Conservation (phyloP, 2,797 vertebrate genomes). For the Girardinus metallicus region DNA sequence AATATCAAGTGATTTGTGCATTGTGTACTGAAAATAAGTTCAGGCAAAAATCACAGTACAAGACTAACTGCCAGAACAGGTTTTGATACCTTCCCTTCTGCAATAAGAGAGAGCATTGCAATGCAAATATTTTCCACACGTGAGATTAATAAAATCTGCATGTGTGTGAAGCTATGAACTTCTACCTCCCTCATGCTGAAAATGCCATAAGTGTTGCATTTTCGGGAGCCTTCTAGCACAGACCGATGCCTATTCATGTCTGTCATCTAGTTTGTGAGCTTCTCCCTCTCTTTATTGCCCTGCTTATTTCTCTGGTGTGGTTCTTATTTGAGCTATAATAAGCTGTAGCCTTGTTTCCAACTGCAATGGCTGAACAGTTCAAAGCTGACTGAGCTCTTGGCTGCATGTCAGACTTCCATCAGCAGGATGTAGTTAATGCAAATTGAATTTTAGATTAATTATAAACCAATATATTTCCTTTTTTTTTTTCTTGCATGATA, state of each 20-base stretch:
- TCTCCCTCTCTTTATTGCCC: conserved; percentile 25
- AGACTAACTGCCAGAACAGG: conserved; percentile 10
- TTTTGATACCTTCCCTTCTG: conserved; percentile 11
- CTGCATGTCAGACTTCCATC: conserved; percentile 27
- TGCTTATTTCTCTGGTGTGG: conserved; percentile 20
- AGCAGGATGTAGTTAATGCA: conserved; percentile 38
- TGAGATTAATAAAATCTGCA: conserved; percentile 29
- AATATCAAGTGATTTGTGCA: neutral
- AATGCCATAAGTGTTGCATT: neutral
- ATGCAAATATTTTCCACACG: conserved; percentile 26
- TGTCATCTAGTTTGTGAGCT: conserved; percentile 14
- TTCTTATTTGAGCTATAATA: conserved; percentile 23
- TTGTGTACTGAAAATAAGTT: conserved; percentile 12
- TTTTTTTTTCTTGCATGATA: neutral
- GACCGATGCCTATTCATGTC: conserved; percentile 1
- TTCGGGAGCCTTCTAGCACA: neutral
- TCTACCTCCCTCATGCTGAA: neutral
- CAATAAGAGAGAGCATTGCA: conserved; percentile 12
- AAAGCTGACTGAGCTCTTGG: conserved; percentile 45
- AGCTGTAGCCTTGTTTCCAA: conserved; percentile 11
- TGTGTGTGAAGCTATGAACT: conserved; percentile 1
- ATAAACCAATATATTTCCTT: neutral
- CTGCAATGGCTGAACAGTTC: conserved; percentile 59
- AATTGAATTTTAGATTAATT: conserved; percentile 12
- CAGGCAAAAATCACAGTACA: conserved; percentile 42